Conservation (phyloP, 2,888 invertebrate species). For the Mimas tiliae region DNA sequence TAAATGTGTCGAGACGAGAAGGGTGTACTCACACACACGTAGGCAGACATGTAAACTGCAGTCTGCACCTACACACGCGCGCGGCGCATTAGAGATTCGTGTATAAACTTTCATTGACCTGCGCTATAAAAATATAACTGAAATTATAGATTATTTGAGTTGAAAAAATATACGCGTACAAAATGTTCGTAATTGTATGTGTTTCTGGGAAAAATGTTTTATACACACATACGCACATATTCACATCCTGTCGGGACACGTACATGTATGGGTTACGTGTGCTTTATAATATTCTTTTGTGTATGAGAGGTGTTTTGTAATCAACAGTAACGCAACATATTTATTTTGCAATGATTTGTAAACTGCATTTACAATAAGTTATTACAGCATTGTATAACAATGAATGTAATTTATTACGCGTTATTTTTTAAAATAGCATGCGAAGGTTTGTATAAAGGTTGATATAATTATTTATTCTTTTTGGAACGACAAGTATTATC, state of each 20-base stretch:
- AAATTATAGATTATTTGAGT: constrained; percentile 27
- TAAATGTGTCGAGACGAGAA: constrained; percentile 66
- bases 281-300: constrained; percentile 35
- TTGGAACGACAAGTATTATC: background rate
- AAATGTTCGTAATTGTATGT: background rate
- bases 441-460: background rate
- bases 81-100: constrained; percentile 42
- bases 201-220: constrained; percentile 29
- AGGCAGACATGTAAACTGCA: constrained; percentile 63
- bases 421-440: background rate
- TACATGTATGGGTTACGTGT: constrained; percentile 33
- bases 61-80: constrained; percentile 64
- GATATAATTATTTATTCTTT: background rate
- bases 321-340: constrained; percentile 23
- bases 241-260: constrained; percentile 33
- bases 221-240: constrained; percentile 34
- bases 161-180: constrained; percentile 37
- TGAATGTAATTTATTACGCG: constrained; percentile 13
- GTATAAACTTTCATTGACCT: constrained; percentile 46
- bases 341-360: constrained; percentile 24
- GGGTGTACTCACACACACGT: constrained; percentile 73
- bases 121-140: constrained; percentile 26
- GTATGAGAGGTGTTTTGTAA: constrained; percentile 55
- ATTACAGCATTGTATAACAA: constrained; percentile 32
- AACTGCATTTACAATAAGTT: constrained; percentile 38